Evolutionary conservation across 1,140 invertebrate genomes (phyloP).

Genomic region (Episyrphus balteatus): DNA sequence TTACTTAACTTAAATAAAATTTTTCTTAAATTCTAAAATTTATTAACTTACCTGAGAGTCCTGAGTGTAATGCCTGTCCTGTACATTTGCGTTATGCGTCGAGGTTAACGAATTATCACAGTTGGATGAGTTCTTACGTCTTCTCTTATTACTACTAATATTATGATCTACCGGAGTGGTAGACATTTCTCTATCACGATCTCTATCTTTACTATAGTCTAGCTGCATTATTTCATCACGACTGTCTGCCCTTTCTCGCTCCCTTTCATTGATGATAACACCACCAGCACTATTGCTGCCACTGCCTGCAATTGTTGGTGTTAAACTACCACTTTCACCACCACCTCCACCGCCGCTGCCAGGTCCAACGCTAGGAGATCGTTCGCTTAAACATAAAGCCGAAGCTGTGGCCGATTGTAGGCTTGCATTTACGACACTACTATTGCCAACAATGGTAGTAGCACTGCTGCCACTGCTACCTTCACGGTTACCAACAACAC

Average conservation of each 20-base stretch:
- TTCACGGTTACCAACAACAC: constrained; percentile 5
- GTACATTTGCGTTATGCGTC: constrained; percentile 42
- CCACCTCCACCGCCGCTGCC: constrained; percentile 10
- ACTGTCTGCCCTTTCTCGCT: constrained; percentile 29
- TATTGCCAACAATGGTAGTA: constrained; percentile 17
- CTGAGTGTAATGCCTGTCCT: constrained; percentile 47
- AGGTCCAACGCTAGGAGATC: constrained; percentile 25
- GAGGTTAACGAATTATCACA: constrained; percentile 54
- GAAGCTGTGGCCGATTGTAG: constrained; percentile 14
- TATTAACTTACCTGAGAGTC: constrained; percentile 48
- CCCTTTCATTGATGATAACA: constrained; percentile 3
- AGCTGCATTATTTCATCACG: constrained; percentile 32
- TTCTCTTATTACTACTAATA: constrained; percentile 48
- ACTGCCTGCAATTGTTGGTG: constrained; percentile 6
- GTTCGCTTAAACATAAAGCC: constrained; percentile 27
- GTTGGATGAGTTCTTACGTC: constrained; percentile 57
- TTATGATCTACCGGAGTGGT: constrained; percentile 36
- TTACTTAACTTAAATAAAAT: too few relatives aligned
- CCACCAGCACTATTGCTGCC: constrained; percentile 26
- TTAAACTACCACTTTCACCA: constrained; percentile 5
- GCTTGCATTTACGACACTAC: constrained; percentile 27
- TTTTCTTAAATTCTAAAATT: too few relatives aligned
- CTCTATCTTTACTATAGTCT: constrained; percentile 29
- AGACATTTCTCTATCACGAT: constrained; percentile 33
- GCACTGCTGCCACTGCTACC: constrained; percentile 25